Conservation (phyloP, 2,888 invertebrate species). For the Megalurothrips usitatus region DNA sequence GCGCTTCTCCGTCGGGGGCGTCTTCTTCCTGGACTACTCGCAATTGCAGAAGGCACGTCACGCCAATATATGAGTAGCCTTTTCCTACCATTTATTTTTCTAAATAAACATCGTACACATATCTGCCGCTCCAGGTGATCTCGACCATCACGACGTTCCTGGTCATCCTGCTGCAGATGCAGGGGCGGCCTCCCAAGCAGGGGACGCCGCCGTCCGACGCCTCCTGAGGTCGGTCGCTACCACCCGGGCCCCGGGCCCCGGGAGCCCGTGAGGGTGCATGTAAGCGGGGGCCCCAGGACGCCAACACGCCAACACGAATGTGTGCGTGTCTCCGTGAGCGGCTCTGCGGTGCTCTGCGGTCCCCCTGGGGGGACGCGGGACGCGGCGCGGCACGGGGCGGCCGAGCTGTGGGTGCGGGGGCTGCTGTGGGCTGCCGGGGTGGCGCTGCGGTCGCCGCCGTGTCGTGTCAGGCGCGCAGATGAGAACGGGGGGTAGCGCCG, state of each 20-base stretch:
- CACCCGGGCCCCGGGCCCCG: background rate
- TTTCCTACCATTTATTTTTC: too few relatives aligned
- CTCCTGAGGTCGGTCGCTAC: background rate
- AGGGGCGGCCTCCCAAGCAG: background rate
- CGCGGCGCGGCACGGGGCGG: too few relatives aligned
- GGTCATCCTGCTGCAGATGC: conserved; percentile 11
- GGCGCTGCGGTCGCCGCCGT: background rate
- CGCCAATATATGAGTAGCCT: background rate
- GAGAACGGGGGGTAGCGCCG: background rate
- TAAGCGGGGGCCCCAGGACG: background rate
- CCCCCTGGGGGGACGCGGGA: too few relatives aligned
- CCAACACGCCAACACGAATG: too few relatives aligned
- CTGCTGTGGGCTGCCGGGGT: background rate
- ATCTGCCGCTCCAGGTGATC: background rate
- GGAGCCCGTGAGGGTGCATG: background rate
- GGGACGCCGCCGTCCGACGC: background rate
- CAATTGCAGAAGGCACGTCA: background rate
- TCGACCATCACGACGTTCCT: conserved; percentile 5
- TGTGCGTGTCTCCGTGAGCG: too few relatives aligned
- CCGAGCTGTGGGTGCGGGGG: background rate
- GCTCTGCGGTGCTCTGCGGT: too few relatives aligned
- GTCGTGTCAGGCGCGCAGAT: background rate
- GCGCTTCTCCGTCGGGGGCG: background rate
- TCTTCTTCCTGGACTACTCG: background rate
- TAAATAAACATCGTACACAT: background rate